Evolutionary conservation across 1,140 invertebrate species (phyloP), one percentile per base, ranked within the genome.

Genomic region (Lethocerus indicus): DNA sequence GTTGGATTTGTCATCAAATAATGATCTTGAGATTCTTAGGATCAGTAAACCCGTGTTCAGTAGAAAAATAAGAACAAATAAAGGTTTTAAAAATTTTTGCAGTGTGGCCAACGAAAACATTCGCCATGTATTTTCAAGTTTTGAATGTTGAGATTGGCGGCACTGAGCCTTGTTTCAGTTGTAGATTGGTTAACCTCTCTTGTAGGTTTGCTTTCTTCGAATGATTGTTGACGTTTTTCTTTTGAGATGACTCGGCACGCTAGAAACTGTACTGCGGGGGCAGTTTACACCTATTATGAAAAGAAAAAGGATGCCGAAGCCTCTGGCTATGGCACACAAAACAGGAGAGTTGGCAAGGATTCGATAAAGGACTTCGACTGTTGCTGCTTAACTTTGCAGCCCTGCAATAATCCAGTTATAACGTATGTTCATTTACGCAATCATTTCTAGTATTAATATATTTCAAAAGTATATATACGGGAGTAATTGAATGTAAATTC

Each of bases 301-400:
- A 92, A 94, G 63, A 86, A 93, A 62, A 96, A 93, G 61, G 96
- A 99, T 63, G 88, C 89, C 6, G 75, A 81, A 44, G 78, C 82
- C 16, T 92, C 88, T n/a, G 90, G 90, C 25, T 90, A 89, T 63
- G 86, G 87, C 2, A 88, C 85, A 13, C 81, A 87, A 61, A 73
- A 68, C 49, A 79, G 75, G 61, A 70, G 95, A 59, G 71, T 98
- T 37, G 91, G 92, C 3, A 95, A 94, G 66, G 95, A 98, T 73
- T 94, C 93, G 1, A 76, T 98, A 0, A 96, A 96, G 64, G 87
- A 87, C 62, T 99, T 98, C 67, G 95, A 99, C 66, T 97, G 92
- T 61, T 99, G 96, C 64, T 95, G 85, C 58, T 66, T 99, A 18
- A 95, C 91, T 5, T 68, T 99, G 49, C 95, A 99, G 62, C 94